Evolutionary conservation across 2,113 vertebrate species (phyloP).

Genomic region (Recurvirostra avosetta): DNA sequence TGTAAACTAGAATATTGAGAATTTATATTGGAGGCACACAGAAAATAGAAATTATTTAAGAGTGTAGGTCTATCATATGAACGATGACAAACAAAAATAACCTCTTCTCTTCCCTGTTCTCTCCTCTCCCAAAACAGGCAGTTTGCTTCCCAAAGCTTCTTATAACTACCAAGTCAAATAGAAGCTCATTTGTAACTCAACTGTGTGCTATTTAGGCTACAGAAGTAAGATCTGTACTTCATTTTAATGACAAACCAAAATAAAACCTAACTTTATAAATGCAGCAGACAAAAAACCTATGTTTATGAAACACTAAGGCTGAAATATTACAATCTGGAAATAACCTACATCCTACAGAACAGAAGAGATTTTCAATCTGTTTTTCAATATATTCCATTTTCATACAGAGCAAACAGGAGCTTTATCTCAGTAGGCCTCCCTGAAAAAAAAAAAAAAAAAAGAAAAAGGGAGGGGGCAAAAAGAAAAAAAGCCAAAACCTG

Average conservation of each 20-base stretch:
- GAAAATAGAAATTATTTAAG: background rate
- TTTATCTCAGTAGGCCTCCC: background rate
- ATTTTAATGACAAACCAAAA: background rate
- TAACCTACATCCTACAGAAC: background rate
- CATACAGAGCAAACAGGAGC: background rate
- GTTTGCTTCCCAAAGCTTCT: background rate
- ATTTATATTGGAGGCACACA: background rate
- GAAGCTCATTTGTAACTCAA: background rate
- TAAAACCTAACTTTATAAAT: background rate
- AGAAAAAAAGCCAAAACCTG: background rate
- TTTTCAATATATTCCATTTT: background rate
- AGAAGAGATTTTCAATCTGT: background rate
- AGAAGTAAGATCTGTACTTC: background rate
- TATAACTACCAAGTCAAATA: background rate
- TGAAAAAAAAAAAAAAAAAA: background rate
- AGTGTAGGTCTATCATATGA: background rate
- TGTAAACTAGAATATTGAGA: background rate
- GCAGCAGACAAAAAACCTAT: background rate
- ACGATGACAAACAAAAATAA: background rate
- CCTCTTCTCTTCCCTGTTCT: background rate
- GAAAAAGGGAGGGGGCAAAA: accelerated
- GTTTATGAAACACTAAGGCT: background rate
- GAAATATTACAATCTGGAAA: background rate
- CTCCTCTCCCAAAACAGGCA: background rate
- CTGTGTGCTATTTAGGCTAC: background rate